Percentiles rank a stretch among this genome's conserved stretches.
phyloP scores from a whole-genome alignment of 2,113 vertebrate species.

The Cyanistes caeruleus region DNA sequence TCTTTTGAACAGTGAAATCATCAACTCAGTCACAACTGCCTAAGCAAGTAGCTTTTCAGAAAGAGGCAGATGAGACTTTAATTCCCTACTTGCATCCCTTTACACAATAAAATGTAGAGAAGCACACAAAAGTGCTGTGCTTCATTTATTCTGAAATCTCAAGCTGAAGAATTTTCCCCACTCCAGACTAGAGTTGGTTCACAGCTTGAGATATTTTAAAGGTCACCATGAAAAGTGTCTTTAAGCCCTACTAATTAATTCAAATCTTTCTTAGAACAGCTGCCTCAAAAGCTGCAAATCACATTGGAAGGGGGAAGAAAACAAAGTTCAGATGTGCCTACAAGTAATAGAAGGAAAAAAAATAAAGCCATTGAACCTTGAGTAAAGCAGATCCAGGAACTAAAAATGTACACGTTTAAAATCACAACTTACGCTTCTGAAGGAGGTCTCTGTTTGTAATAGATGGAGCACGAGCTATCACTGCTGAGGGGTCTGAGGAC shows the following conservation, averaged over 20 bases:
- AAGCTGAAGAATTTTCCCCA: not conserved
- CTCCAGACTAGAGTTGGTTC: not conserved
- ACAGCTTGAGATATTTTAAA: constrained; percentile 16
- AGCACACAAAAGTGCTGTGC: not conserved
- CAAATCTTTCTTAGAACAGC: not conserved
- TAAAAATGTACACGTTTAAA: not conserved
- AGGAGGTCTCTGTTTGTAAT: constrained; percentile 38
- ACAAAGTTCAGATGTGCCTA: not conserved
- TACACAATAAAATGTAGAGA: not conserved
- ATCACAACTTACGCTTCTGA: constrained; percentile 60
- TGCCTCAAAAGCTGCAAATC: not conserved
- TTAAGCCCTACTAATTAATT: not conserved
- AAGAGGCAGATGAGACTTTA: not conserved
- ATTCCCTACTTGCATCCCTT: not conserved
- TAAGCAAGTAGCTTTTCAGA: not conserved
- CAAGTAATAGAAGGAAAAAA: not conserved
- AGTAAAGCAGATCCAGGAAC: not conserved
- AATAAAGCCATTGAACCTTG: not conserved
- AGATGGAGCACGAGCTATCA: constrained; percentile 60
- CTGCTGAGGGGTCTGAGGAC: constrained; percentile 62
- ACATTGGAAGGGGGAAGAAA: not conserved
- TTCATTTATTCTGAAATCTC: not conserved
- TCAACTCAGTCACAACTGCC: not conserved
- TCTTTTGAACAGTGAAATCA: not conserved
- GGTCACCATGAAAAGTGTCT: not conserved